Conservation (phyloP, 2,888 invertebrate species). For the Myathropa florea region DNA sequence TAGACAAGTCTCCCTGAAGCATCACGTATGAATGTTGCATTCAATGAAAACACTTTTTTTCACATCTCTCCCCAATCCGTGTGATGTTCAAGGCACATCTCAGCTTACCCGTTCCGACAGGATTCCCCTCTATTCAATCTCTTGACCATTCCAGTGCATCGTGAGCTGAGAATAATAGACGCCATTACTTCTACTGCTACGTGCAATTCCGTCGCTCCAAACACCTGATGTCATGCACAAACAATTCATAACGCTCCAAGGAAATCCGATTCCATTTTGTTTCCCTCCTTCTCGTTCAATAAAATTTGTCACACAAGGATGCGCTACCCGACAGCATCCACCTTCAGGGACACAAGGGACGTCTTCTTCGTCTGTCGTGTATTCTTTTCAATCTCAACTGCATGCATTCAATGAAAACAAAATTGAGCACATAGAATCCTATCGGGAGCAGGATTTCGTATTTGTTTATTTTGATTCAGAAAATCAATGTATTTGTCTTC, state of each 20-base stretch:
- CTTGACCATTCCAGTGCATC: neutral
- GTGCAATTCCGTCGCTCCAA: neutral
- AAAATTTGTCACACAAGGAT: neutral
- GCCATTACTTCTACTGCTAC: neutral
- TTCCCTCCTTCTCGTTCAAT: neutral
- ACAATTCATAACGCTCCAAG: neutral
- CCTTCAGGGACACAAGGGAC: neutral
- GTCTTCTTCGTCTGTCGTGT: neutral
- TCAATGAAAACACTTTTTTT: neutral
- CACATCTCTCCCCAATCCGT: neutral
- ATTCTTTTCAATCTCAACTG: neutral
- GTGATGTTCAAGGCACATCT: neutral
- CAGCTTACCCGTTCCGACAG: neutral
- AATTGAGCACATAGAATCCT: neutral
- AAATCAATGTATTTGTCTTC: constrained; percentile 34
- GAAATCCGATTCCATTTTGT: neutral
- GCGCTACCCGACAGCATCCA: neutral
- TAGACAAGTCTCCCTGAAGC: neutral
- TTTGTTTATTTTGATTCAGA: constrained; percentile 19
- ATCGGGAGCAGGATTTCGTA: neutral
- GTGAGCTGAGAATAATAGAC: neutral
- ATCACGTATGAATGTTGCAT: neutral
- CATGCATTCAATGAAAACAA: neutral
- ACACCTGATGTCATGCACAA: neutral
- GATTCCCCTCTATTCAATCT: neutral